Evolutionary conservation across 64 coral and sea anemone genomes (phyloP), one percentile per base, ranked within the genome.

Genomic region (Pocillopora damicornis): DNA sequence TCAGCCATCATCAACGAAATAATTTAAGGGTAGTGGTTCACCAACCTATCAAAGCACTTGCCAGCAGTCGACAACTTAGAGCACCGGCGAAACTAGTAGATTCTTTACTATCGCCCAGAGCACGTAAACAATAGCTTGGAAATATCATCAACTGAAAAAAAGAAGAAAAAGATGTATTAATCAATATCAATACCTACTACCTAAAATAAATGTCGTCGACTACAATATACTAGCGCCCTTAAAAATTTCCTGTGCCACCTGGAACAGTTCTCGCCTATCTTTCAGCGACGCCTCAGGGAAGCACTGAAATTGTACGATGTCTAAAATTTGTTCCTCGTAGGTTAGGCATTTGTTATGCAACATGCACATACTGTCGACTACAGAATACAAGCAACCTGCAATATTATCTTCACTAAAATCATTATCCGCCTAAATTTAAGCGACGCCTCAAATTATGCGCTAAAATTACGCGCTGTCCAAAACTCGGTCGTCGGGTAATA

Each of bases 31-130:
- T 18, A 22, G 20, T 11, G 20, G 17, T 16, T 57, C 25, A 82
- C 82, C 20, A 38, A 92, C 90, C 90, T 59, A 86, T 73, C 56
- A 92, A 79, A 72, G 90, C 81, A 22, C 90, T 86, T n/a, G 82
- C 82, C 17, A 92, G 37, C 23, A 92, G 75, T 23, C 90, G 90
- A 69, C 90, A 92, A 60, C 82, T 87, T 77, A 92, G 57, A 15
- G 59, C 71, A 22, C 82, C 81, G 35, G 86, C 76, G 58, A 92
- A 61, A 73, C 76, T 77, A 25, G 84, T 77, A 62, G 56, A 56
- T 35, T 77, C 73, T 35, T 61, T 22, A 34, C 68, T 34, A 26
- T 84, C 84, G 1, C 82, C 84, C 18, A 92, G 16, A 23, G 59
- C 37, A 78, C 82, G 86, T 58, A 92, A 61, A 66, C 81, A 92